Evolutionary conservation across 2,113 vertebrate species (phyloP).

Genomic region (Pantherophis guttatus): DNA sequence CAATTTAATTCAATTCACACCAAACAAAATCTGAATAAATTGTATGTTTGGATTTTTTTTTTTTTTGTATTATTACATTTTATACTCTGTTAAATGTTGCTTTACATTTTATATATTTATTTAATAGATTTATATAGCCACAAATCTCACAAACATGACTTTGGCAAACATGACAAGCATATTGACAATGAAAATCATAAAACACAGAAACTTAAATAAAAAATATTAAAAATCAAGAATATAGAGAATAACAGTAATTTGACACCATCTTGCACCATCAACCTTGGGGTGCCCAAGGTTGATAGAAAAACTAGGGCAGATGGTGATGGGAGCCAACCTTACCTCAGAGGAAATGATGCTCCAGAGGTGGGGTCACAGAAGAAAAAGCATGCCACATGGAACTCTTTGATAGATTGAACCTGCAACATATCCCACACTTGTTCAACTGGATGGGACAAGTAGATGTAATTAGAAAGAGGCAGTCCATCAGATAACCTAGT

Average conservation of each 20-base stretch:
- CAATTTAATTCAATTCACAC: not conserved
- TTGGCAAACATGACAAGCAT: not conserved
- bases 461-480: not conserved
- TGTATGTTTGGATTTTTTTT: too few species aligned
- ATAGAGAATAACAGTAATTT: not conserved
- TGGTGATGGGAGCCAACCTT: not conserved
- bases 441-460: not conserved
- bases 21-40: too few species aligned
- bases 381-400: too few species aligned
- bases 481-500: not conserved
- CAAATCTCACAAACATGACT: not conserved
- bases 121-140: not conserved
- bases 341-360: not conserved
- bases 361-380: not conserved
- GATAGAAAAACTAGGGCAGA: not conserved
- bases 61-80: too few species aligned
- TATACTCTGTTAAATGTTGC: too few species aligned
- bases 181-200: not conserved
- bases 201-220: not conserved
- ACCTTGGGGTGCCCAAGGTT: not conserved
- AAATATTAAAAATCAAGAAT: not conserved
- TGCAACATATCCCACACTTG: not conserved
- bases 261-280: not conserved
- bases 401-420: not conserved
- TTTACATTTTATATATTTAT: too few species aligned